Conservation (phyloP, 2,797 vertebrate genomes). For the Myripristis murdjan region DNA sequence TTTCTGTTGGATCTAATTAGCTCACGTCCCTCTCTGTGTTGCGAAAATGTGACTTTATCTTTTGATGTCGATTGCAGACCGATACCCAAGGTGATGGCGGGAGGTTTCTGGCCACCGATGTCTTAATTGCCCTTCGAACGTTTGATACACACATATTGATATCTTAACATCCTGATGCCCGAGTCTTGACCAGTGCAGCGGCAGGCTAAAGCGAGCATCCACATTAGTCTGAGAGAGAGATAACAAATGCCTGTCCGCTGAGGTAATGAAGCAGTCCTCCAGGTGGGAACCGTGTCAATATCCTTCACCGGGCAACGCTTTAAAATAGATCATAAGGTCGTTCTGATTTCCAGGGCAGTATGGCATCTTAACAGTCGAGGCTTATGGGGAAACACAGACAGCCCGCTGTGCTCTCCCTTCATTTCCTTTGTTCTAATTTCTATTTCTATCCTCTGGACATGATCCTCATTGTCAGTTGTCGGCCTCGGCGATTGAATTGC, state of each 20-base stretch:
- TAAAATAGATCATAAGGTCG: conserved; percentile 33
- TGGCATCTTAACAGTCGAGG: conserved; percentile 34
- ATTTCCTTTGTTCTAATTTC: conserved; percentile 81
- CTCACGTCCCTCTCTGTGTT: conserved; percentile 10
- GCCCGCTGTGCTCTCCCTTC: conserved; percentile 61
- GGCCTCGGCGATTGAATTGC: conserved; percentile 70
- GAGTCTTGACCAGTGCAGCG: too few relatives aligned
- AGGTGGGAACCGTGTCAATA: conserved; percentile 22
- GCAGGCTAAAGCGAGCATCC: too few relatives aligned
- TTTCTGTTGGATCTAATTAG: conserved; percentile 57
- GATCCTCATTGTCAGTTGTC: conserved; percentile 74
- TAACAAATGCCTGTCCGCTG: too few relatives aligned
- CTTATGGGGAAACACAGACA: conserved; percentile 34
- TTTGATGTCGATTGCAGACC: conserved; percentile 19
- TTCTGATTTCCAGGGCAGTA: conserved; percentile 27
- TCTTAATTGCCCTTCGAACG: too few relatives aligned
- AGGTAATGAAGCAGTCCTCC: too few relatives aligned
- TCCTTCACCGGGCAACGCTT: conserved; percentile 21
- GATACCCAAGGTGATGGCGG: conserved; percentile 9
- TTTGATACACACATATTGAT: too few relatives aligned
- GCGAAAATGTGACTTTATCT: conserved; percentile 2
- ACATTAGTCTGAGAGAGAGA: too few relatives aligned
- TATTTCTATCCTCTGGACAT: conserved; percentile 78
- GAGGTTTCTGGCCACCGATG: not conserved
- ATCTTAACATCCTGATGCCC: too few relatives aligned